These are phyloP conservation scores for Habrosyne pyritoides DNA, from an alignment of 2,888 invertebrate species.

Conservation along the genomic window DNA sequence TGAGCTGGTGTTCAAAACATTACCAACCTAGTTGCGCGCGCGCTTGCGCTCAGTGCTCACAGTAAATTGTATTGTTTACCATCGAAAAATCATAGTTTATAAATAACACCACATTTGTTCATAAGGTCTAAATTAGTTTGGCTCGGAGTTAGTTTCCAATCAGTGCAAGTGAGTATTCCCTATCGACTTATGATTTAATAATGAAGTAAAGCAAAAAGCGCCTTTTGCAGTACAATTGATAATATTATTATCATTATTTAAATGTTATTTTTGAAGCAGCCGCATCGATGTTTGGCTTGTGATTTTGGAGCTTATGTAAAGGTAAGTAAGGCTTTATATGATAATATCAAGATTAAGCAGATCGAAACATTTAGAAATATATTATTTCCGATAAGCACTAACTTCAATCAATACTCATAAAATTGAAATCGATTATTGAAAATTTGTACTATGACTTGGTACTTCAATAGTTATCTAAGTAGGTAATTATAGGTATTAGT, in stretches of 20 bases:
- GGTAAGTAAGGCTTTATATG: neutral
- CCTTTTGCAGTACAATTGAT: neutral
- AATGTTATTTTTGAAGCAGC: neutral
- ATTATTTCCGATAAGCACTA: too few species aligned
- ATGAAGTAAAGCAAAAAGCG: too few species aligned
- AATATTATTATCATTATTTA: neutral
- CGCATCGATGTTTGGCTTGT: neutral
- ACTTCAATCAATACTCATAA: too few species aligned
- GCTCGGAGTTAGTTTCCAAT: neutral
- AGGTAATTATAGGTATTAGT: neutral
- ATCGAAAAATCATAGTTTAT: neutral
- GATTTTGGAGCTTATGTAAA: neutral
- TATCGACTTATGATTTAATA: neutral
- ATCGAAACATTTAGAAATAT: too few species aligned
- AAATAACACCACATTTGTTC: neutral
- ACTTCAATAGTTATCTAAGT: neutral
- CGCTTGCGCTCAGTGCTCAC: neutral
- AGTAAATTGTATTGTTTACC: neutral
- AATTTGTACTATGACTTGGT: neutral
- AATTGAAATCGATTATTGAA: too few species aligned
- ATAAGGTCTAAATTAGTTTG: neutral
- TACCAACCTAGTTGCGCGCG: slow-evolving; percentile 22
- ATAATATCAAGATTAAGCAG: too few species aligned
- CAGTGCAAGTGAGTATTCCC: neutral
- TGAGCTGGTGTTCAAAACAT: slow-evolving; percentile 40